Evolutionary conservation across 2,888 invertebrate genomes (phyloP), one percentile per base, ranked within the genome.

Genomic region (Oxycera nigricornis): DNA sequence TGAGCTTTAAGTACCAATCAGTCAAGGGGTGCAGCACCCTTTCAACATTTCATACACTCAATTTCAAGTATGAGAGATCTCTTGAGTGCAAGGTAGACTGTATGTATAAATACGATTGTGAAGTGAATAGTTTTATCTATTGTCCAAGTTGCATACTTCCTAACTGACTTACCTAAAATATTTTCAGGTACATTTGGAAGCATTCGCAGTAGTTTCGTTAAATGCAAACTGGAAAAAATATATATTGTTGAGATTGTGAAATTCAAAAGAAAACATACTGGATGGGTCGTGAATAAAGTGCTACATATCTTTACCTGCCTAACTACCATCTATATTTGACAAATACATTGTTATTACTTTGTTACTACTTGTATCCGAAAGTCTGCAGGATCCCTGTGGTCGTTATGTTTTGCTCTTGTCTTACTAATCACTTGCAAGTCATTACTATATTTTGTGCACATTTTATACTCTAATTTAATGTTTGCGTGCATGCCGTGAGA

Each of bases 11-110:
- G 30, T 65, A 24, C 39, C 39, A 2, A 7, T 55, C 17, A 65
- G 41, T 35, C 41, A 6, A 65, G 41, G 65, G 65, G 65, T 65
- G 41, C 65, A 22, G 65, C 39, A 41, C 65, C 65, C 65, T 65
- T 7, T 3, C 46, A 46, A 7, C 3, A 7, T n/a, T 46, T n/a
- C n/a, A n/a, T n/a, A n/a, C n/a, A n/a, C n/a, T n/a, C n/a, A n/a
- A n/a, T n/a, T n/a, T n/a, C n/a, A n/a, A n/a, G n/a, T n/a, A n/a
- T n/a, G n/a, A n/a, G n/a, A n/a, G n/a, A n/a, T n/a, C n/a, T n/a
- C n/a, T n/a, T n/a, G n/a, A n/a, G n/a, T n/a, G n/a, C n/a, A n/a
- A n/a, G n/a, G n/a, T n/a, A n/a, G n/a, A n/a, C n/a, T n/a, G n/a
- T n/a, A n/a, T n/a, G n/a, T n/a, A n/a, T n/a, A n/a, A n/a, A n/a